phyloP scores from a whole-genome alignment of 2,797 vertebrate genomes.

The Steatocranus sp. region DNA sequence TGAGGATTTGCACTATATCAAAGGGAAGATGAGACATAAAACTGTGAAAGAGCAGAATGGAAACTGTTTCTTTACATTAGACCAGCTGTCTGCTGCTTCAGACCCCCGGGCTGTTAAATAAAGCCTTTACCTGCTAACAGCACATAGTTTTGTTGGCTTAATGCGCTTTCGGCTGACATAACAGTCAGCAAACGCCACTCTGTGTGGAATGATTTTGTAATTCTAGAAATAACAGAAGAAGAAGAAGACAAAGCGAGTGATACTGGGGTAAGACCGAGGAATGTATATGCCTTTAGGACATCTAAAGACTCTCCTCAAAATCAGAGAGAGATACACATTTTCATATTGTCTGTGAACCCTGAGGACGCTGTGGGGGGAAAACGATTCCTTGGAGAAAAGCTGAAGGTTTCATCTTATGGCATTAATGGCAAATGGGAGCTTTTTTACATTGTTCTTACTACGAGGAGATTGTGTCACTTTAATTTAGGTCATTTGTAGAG shows the following conservation, averaged over 20 bases:
- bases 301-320: background rate
- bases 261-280: background rate
- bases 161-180: background rate
- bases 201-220: background rate
- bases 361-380: background rate
- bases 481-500: background rate
- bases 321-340: background rate
- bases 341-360: background rate
- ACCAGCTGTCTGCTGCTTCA: constrained; percentile 28
- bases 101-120: constrained; percentile 28
- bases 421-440: background rate
- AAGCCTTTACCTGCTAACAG: background rate
- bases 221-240: background rate
- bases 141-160: background rate
- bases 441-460: background rate
- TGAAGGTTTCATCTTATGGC: background rate
- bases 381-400: background rate
- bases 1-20: constrained; percentile 14
- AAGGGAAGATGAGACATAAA: constrained; percentile 30
- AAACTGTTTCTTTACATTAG: constrained; percentile 20
- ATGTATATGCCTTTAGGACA: background rate
- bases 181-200: background rate
- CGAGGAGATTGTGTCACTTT: background rate
- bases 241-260: background rate
- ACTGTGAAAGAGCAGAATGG: constrained; percentile 34